Base-by-base conservation (phyloP, 2,888 invertebrate species). In the Listrodromus nycthemerus region DNA sequence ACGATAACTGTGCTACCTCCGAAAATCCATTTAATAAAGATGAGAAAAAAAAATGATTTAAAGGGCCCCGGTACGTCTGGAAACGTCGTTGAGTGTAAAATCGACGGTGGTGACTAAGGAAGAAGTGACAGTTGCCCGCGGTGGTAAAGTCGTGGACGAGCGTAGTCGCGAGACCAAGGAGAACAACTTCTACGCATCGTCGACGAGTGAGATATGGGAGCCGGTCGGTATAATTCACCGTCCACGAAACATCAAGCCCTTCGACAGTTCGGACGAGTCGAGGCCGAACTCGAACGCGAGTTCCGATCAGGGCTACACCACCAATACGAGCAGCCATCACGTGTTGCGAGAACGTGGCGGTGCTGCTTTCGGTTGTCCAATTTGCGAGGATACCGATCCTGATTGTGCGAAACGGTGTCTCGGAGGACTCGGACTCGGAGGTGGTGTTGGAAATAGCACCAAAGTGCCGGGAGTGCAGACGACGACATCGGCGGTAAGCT, bases 101-200 rank as follows among this genome's bases (percentile, higher is more conserved):
- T 96, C 96, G 24, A 96, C 96, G 67, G 95, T 96, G 66, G 95
- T 96, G 55, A 96, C 96, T 81, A 96, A 95, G 85, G 96, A 96
- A 90, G 96, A 96, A 91, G 95, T 96, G 85, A 95, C 95, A 0
- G 96, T 96, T 37, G 95, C 95, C 0, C 94, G 95, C 33, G 95
- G 95, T 82, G 96, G 96, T 1, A 95, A 95, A 87, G 94, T 96
- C 80, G 95, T 96, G n/a, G 96, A 96, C 91, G 96, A 96, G 90
- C 93, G 96, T 6, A 95, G 95, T 82, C 94, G 95, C 70, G 96
- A 96, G 92, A 96, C 96, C 52, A 96, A 96, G 92, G 96, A 96
- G 89, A 95, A 96, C 91, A 96, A 96, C 91, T 95, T 95, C 89
- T 96, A 96, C 91, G 95, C 95, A 66, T 96, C 95, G 89, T 95